A percentile compares a stretch with the other conserved stretches of the same genome.
These are phyloP conservation scores for Ariolimax columbianus DNA, from an alignment of 2,888 invertebrate genomes.

Conservation along the genomic window DNA sequence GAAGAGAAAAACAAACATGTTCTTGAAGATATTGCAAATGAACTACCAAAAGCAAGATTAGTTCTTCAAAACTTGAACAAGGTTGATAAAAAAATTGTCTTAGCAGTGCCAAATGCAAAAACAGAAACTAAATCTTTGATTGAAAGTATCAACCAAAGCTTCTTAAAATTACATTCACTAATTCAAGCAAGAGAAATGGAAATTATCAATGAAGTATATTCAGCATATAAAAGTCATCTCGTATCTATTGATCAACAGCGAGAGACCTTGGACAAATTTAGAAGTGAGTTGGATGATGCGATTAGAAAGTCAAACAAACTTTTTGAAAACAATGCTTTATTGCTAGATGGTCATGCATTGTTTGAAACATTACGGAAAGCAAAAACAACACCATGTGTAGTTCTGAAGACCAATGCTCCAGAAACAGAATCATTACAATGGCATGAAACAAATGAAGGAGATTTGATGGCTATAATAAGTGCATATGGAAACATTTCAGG, in stretches of 20 bases:
- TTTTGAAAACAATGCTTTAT: conserved; percentile 40
- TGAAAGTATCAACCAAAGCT: conserved; percentile 61
- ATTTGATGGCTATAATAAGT: background rate
- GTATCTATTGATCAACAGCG: conserved; percentile 1
- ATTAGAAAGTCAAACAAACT: conserved; percentile 32
- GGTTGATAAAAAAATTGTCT: conserved; percentile 34
- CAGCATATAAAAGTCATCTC: background rate
- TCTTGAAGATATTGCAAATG: conserved; percentile 29
- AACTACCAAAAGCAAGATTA: conserved; percentile 4
- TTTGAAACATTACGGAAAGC: conserved; percentile 64
- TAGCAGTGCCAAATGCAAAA: conserved; percentile 60
- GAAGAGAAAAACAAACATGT: conserved; percentile 71
- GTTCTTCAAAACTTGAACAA: conserved; percentile 31
- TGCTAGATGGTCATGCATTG: conserved; percentile 66
- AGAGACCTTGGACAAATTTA: background rate
- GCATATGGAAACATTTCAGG: conserved; percentile 40
- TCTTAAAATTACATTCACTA: conserved; percentile 65
- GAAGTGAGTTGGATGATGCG: conserved; percentile 22
- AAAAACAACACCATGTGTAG: conserved; percentile 65
- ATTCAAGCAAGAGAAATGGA: conserved; percentile 64
- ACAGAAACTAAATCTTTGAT: conserved; percentile 59
- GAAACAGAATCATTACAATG: conserved; percentile 57
- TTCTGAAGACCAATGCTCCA: conserved; percentile 43
- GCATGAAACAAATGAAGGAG: conserved; percentile 29
- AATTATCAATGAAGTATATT: conserved; percentile 13